A percentile compares a stretch with the other conserved stretches of the same genome.
phyloP scores from a whole-genome alignment of 2,797 vertebrate species.

The Pseudomugil gertrudae region DNA sequence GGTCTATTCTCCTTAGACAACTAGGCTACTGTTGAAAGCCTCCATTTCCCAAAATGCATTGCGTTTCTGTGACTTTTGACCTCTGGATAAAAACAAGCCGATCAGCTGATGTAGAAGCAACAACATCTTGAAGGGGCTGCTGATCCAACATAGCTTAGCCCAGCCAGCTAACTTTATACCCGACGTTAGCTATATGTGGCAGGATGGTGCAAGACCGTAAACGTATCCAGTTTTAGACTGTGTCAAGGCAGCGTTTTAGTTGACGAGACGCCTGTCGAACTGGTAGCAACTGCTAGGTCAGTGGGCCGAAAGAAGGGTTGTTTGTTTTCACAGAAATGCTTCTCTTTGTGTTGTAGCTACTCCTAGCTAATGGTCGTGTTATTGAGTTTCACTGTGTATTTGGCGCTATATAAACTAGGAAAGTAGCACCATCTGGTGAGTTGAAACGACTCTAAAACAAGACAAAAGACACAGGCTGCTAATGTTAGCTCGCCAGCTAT shows the following conservation, averaged over 20 bases:
- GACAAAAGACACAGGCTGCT: slow-evolving; percentile 29
- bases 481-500: slow-evolving; percentile 42
- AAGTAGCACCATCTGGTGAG: slow-evolving; percentile 8
- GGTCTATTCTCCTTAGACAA: background rate
- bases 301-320: slow-evolving; percentile 54
- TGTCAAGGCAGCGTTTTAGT: slow-evolving; percentile 40
- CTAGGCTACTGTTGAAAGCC: no score
- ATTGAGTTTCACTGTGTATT: background rate
- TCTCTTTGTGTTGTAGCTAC: slow-evolving; percentile 31
- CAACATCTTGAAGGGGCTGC: slow-evolving; percentile 68
- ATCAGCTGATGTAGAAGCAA: slow-evolving; percentile 85
- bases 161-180: slow-evolving; percentile 33
- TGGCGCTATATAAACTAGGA: slow-evolving; percentile 3
- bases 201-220: background rate
- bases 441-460: background rate
- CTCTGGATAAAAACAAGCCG: slow-evolving; percentile 83
- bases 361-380: background rate
- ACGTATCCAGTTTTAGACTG: slow-evolving; percentile 28
- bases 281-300: slow-evolving; percentile 57
- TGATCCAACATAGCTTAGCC: slow-evolving; percentile 36
- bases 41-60: slow-evolving; percentile 72
- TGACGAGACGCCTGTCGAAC: slow-evolving; percentile 19
- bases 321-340: slow-evolving; percentile 31
- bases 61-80: slow-evolving; percentile 62
- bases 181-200: slow-evolving; percentile 25